Evolutionary conservation across 2,888 invertebrate species (phyloP), one percentile per base, ranked within the genome.

Genomic region (Mimumesa dahlbomi): DNA sequence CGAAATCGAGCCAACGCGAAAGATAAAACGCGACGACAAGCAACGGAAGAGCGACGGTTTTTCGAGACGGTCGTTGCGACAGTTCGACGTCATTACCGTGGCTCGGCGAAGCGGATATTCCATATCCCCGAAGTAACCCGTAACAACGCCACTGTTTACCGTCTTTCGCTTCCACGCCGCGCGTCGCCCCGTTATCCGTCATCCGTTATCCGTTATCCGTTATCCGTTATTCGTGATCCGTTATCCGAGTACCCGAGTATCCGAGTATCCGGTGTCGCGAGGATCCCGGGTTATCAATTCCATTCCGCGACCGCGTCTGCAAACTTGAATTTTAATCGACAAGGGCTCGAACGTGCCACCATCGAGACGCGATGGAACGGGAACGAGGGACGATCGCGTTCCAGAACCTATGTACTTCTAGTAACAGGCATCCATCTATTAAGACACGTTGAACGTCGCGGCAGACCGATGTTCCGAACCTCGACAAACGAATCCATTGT

Each of bases 81-180:
- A 50, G 62, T 50, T 70, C 73, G 68, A 77, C 75, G 69, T 77
- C 77, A 72, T 78, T 77, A 78, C 54, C 63, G 54, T 29, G 63
- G 58, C 48, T 64, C 73, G 65, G 22, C 66, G 77, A 78, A 67
- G 75, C 78, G 77, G 45, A 75, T 75, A 58, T 70, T 68, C 59
- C 58, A 52, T 52, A 56, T 64, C 56, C 61, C 29, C 69, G 19
- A 63, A 72, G 57, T 65, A 72, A 69, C 69, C 54, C 64, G 61
- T 66, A 78, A 78, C 75, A 78, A 74, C 69, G 56, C 62, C 73
- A 65, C 52, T 63, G 72, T 69, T 72, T 54, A 72, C 65, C 68
- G 54, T 71, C 69, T 77, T 72, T 59, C 68, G 65, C 42, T 40
- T 67, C 57, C 52, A 63, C 63, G 48, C 42, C 53, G 25, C 49